These are phyloP conservation scores for Pseudotriccus pelzelni DNA, from an alignment of 2,797 vertebrate genomes.

Conservation along the genomic window DNA sequence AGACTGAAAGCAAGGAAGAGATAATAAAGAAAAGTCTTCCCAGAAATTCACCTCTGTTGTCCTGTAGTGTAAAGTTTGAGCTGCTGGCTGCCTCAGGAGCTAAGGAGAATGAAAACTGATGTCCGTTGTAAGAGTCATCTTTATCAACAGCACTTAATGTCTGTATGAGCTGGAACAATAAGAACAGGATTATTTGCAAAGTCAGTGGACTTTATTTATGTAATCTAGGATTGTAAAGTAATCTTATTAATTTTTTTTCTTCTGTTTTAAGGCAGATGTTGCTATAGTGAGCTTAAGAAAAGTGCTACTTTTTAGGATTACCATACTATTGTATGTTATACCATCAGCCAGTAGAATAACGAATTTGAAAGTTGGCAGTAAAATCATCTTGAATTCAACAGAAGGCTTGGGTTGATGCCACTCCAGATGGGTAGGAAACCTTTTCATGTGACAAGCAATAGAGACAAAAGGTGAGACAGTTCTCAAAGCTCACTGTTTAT, in stretches of 20 bases:
- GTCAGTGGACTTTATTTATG: neutral
- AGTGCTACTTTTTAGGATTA: neutral
- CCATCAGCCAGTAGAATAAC: neutral
- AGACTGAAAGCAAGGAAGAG: neutral
- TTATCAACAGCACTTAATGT: conserved; percentile 89
- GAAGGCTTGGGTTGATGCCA: neutral
- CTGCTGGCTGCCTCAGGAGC: conserved; percentile 85
- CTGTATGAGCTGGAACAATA: conserved; percentile 86
- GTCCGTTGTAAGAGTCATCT: conserved; percentile 87
- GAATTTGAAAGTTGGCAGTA: neutral
- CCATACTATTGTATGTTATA: neutral
- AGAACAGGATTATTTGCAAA: conserved; percentile 16
- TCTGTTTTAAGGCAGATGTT: neutral
- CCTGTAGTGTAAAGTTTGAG: conserved; percentile 91
- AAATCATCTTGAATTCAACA: neutral
- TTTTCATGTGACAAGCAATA: neutral
- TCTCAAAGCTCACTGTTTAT: neutral
- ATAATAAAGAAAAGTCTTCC: neutral
- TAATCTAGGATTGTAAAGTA: neutral
- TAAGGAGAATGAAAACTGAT: conserved; percentile 89
- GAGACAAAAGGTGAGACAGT: neutral
- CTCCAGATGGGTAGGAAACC: neutral
- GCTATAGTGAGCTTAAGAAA: neutral
- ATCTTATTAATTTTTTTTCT: neutral
- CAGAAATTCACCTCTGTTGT: conserved; percentile 89